Base-by-base conservation (phyloP, 2,797 vertebrate species). In the Heliangelus exortis region DNA sequence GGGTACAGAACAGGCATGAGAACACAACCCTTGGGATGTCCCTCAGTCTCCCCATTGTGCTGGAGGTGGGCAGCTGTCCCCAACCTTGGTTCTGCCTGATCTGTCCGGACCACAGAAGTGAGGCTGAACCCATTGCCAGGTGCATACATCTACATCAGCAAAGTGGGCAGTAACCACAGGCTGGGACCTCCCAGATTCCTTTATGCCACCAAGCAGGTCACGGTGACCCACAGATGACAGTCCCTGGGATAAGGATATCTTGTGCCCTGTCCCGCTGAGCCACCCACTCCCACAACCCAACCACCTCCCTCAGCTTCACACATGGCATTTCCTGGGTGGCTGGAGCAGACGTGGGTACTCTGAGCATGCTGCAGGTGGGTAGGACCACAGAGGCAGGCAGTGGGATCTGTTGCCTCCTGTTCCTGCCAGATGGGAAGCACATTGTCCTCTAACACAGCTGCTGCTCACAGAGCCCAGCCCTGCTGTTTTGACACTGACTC, bases 381-480 rank as follows among this genome's bases (percentile, higher is more conserved):
- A 41, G 50, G 66, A 69, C 51, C 63, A 3, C 12, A 5, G 65
- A 22, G 4, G 41, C 20, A 22, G 69, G 77, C 0, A 0, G 55
- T 86, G 89, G 54, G 91, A 51, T 62, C 34, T 34, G n/a, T 39
- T 43, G 20, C n/a, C 57, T 93, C 57, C 4, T 28, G 57, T 47
- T 90, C 74, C 71, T 93, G 90, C 34, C 92, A 94, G 95, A 82
- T 93, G 92, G 93, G 90, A 92, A 80, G 67, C 1, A 3, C 63
- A 17, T 78, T 81, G 36, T 89, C 88, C 84, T 81, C 62, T 71
- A 61, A 34, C 53, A 4, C 8, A 21, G 88, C 67, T 3, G 3
- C 36, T 36, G n/a, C 71, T 41, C 3, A 0, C 76, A n/a, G 74
- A 80, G 84, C 81, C 74, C 50, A 63, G 81, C 88, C 74, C 67